Evolutionary conservation across 2,888 invertebrate species (phyloP).

Genomic region (Baronia brevicornis): DNA sequence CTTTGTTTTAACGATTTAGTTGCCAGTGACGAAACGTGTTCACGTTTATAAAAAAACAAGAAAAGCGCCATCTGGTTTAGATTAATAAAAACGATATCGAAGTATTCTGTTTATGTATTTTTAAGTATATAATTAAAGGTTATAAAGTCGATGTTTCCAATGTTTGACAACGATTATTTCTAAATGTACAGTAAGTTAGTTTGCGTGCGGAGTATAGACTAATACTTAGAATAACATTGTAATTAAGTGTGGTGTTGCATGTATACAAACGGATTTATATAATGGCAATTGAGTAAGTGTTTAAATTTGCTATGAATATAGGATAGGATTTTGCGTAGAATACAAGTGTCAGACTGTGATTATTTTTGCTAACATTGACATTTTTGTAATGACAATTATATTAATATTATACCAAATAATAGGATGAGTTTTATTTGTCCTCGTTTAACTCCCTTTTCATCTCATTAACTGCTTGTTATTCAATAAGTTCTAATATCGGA

Average conservation of each 20-base stretch:
- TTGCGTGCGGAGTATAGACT: constrained; percentile 20
- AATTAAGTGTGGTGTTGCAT: constrained; percentile 25
- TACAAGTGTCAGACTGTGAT: constrained; percentile 72
- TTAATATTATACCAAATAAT: constrained; percentile 67
- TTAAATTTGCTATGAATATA: constrained; percentile 19
- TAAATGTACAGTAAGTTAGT: constrained; percentile 33
- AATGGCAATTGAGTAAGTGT: constrained; percentile 12
- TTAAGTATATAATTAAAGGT: constrained; percentile 16
- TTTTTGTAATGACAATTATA: constrained; percentile 74
- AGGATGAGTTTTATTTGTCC: constrained; percentile 15
- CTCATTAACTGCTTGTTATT: too few relatives aligned
- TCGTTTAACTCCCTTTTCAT: neutral
- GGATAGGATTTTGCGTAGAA: constrained; percentile 25
- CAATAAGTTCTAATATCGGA: too few relatives aligned
- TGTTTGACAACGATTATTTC: constrained; percentile 21
- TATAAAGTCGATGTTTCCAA: constrained; percentile 11
- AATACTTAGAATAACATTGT: constrained; percentile 22
- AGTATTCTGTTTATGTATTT: constrained; percentile 14
- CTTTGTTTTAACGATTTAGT: constrained; percentile 1
- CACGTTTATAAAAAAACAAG: constrained; percentile 7
- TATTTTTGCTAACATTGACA: constrained; percentile 75
- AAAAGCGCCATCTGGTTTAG: constrained; percentile 24
- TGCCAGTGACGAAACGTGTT: constrained; percentile 13
- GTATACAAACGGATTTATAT: constrained; percentile 19
- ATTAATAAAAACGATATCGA: constrained; percentile 12